These are phyloP conservation scores for Taphrorychus bicolor DNA, from an alignment of 2,888 invertebrate species.

Conservation along the genomic window DNA sequence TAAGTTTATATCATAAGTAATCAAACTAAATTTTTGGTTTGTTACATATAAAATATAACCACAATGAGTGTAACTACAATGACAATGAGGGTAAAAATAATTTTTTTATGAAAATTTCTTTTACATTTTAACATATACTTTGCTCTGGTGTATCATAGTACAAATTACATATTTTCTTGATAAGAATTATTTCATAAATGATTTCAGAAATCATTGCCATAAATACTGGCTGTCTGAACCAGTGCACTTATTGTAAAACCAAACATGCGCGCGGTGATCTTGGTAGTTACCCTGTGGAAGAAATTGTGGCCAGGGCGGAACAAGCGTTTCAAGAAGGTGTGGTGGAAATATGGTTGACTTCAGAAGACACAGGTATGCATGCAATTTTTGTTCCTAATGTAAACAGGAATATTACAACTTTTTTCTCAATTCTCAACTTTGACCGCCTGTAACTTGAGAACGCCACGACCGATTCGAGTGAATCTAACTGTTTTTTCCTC, in stretches of 20 bases:
- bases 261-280: constrained; percentile 96
- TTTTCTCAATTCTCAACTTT: too few relatives aligned
- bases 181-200: neutral
- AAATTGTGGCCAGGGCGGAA: constrained; percentile 85
- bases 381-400: too few relatives aligned
- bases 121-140: too few relatives aligned
- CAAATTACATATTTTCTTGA: neutral
- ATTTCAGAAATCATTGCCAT: constrained; percentile 89
- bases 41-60: too few relatives aligned
- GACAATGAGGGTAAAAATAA: too few relatives aligned
- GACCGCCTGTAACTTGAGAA: too few relatives aligned
- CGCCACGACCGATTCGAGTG: too few relatives aligned
- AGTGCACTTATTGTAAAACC: constrained; percentile 98
- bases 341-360: constrained; percentile 96
- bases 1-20: neutral
- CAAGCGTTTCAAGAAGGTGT: constrained; percentile 93
- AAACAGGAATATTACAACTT: too few relatives aligned
- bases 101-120: too few relatives aligned
- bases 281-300: constrained; percentile 88
- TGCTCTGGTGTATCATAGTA: too few relatives aligned
- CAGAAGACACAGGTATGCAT: constrained; percentile 87
- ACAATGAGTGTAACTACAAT: too few relatives aligned
- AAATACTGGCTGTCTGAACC: constrained; percentile 96
- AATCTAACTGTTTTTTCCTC: too few relatives aligned
- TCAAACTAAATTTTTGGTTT: neutral